Base-by-base conservation (phyloP, 2,113 vertebrate species). In the Notiomystis cincta region DNA sequence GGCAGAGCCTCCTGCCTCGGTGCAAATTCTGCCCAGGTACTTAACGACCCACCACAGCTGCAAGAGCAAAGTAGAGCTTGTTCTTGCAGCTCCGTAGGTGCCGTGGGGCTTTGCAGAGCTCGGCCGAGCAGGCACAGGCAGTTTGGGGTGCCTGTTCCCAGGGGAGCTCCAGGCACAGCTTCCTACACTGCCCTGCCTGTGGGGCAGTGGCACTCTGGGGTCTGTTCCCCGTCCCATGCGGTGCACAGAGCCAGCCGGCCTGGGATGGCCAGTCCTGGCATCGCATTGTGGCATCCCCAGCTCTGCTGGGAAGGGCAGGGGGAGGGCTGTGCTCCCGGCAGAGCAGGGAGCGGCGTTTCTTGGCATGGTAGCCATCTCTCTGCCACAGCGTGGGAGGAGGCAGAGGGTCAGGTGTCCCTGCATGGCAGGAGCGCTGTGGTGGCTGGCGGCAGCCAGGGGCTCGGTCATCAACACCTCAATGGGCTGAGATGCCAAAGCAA, bases 171-270 rank as follows among this genome's bases (percentile, higher is more conserved):
- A 4, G 38, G 61, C 40, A 4, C 48, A 13, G 33, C 71, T 44
- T 21, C 57, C n/a, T 14, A 1, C n/a, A 6, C 2, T 0, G 0
- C 5, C 0, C 35, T 21, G 44, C 19, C 73, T n/a, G 23, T 2
- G 44, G 58, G 24, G 20, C 40, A 73, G 50, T 1, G 69, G 22
- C 3, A 0, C 82, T 50, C 3, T 1, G 7, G 62, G 75, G 37
- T 47, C 44, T 45, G 16, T 9, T 38, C 22, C 67, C 47, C 2
- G 0, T 31, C 48, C 47, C 1, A 0, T 0, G 0, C 0, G 0
- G 15, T 10, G 31, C 58, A 15, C 0, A 4, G 4, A 25, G 42
- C 9, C 18, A n/a, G 50, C 35, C 20, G 42, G 33, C 37, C 40
- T 0, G 0, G 69, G 18, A 3, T 1, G 1, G 72, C 25, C 1